phyloP scores from a whole-genome alignment of 1,140 invertebrate species.

The Zaprionus inermis region DNA sequence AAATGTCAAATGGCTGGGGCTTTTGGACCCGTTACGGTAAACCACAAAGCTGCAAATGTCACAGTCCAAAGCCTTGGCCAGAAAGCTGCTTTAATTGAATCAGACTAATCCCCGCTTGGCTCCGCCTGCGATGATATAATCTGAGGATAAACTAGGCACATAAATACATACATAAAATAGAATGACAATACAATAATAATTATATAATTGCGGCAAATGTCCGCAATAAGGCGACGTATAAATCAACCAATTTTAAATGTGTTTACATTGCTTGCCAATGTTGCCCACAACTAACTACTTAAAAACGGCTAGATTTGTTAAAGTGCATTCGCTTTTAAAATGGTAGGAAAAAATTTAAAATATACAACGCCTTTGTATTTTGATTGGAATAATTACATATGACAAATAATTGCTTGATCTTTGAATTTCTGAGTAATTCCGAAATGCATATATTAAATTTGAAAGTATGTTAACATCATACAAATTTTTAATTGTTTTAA shows the following conservation, averaged over 20 bases:
- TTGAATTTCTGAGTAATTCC: too few species aligned
- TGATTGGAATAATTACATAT: too few species aligned
- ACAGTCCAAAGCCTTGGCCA: conserved; percentile 39
- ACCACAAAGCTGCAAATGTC: conserved; percentile 69
- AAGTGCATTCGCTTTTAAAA: too few species aligned
- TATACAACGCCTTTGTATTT: too few species aligned
- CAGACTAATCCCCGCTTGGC: conserved; percentile 54
- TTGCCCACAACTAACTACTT: too few species aligned
- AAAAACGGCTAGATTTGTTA: too few species aligned
- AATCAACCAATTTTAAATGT: conserved; percentile 34
- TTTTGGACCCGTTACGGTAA: conserved; percentile 21
- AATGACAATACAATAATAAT: background rate
- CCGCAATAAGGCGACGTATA: conserved; percentile 28
- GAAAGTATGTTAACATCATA: too few species aligned
- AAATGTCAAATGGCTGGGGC: conserved; percentile 52
- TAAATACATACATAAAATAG: background rate
- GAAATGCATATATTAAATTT: too few species aligned
- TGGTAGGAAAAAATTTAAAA: too few species aligned
- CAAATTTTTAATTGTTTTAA: too few species aligned
- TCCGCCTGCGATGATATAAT: conserved; percentile 28
- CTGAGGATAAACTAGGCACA: conserved; percentile 10
- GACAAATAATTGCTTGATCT: too few species aligned
- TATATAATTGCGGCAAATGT: background rate
- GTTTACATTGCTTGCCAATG: background rate
- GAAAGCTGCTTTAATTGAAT: conserved; percentile 72